Evolutionary conservation across 2,888 invertebrate species (phyloP), one percentile per base, ranked within the genome.

Genomic region (Tinea semifulvella): DNA sequence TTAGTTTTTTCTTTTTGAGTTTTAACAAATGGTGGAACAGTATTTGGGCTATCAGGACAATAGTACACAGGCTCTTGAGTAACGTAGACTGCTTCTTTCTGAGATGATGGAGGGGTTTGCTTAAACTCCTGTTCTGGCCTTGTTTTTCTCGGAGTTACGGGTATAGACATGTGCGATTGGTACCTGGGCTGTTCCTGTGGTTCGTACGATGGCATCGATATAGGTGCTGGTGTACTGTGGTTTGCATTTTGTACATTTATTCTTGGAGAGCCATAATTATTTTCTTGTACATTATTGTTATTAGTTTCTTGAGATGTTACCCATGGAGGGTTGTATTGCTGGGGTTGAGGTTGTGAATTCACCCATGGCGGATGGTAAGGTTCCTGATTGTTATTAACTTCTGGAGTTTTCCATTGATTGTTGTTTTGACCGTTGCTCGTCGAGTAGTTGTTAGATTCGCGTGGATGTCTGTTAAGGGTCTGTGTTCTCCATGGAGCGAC

Each of bases 1-100:
- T 77, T 79, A 1, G 81, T 79, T 53, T 75, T 80, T 54, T 81
- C 79, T 48, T 79, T 79, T 49, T 79, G 79, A 14, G 76, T 65
- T 53, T 74, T 76, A 1, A 77, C 80, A 73, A 74, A 82, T 1
- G 79, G 70, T 31, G 82, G 75, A 46, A 79, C 64, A 10, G 74
- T 63, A 48, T 79, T 74, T 1, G 80, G 76, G 52, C 77, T 81
- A 3, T 76, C 81, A 1, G 80, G 73, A 46, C 76, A 77, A 46
- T 61, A 77, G 52, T 67, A 80, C 0, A 77, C 69, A 27, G 80
- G 80, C 52, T 80, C 77, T 50, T 79, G 70, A 48, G 70, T 80
- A 0, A 80, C 70, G 44, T 77, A 79, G 0, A 80, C 80, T 1
- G 58, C 70, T 56, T 80, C 80, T 56, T 65, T 74, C 53, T 76